Base-by-base conservation (phyloP, 2,113 vertebrate species). In the Eolophus roseicapilla region DNA sequence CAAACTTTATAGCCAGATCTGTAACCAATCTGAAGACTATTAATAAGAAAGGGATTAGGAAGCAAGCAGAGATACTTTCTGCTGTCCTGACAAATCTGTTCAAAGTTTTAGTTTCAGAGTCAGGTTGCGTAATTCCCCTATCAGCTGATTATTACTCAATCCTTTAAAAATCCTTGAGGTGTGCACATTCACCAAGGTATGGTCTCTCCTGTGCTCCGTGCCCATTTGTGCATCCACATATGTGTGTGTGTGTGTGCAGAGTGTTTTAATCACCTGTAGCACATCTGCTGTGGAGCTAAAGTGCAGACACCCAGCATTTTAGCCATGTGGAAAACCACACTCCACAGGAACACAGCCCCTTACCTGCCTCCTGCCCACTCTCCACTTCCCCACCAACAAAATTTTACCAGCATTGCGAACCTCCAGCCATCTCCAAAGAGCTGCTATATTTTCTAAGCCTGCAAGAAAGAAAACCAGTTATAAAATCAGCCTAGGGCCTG, bases 211-310 rank as follows among this genome's bases (percentile, higher is more conserved):
- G 0, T 68, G 20, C 25, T 70, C 47, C 0, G 0, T 52, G 52
- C 27, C 8, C 8, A 17, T 83, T 29, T 52, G 14, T 60, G 35
- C 24, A 28, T 37, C 50, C 3, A 1, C 35, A 27, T 7, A 5
- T 5, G 7, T 12, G 57, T 11, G 5, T 2, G 5, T 2, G 2
- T 13, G 23, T 25, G 13, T 47, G 44, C 1, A 3, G 12, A 4
- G 4, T 52, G 21, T 46, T 19, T 57, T 52, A 44, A 23, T 21
- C 19, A 12, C 53, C 6, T 59, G 28, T 12, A 28, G 15, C 17
- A 9, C 20, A 47, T 37, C 67, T 33, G 27, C 52, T 28, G 43
- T n/a, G 33, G 13, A 64, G 41, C 35, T 13, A 0, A 67, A 28
- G 10, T 50, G 29, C 29, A 46, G 33, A 18, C 11, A 55, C 4